Base-by-base conservation (phyloP, 2,888 invertebrate species). In the Podabrus alpinus region DNA sequence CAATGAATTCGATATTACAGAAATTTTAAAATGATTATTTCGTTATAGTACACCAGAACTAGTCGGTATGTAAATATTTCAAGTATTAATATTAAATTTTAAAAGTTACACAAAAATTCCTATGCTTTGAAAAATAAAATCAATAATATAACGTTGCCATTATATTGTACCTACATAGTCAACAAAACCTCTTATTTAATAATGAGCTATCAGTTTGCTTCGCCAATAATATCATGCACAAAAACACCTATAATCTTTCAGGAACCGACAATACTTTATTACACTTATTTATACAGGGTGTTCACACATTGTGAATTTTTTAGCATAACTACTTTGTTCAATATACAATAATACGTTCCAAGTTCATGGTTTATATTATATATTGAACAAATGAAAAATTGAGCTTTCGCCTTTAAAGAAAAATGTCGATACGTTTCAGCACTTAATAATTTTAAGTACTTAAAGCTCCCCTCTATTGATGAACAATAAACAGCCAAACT, bases 1-100 rank as follows among this genome's bases (percentile, higher is more conserved):
- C 72, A 81, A 80, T 77, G 79, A 81, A 78, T 77, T 73, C 60
- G 11, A 21, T 59, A 21, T 59, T 24, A 66, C 5, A 17, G 21
- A 59, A 69, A n/a, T 59, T 66, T 59, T 59, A 73, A 61, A 72
- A 73, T 64, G 59, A 25, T 21, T 11, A 45, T 69, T 73, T 59
- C 24, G 64, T 45, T 16, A 68, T 62, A 17, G 9, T 59, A 17
- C 11, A 13, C 9, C 60, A 59, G 16, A 25, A 73, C 5, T 25
- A 15, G 13, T 29, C 15, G 73, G 73, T 73, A 68, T 19, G 73
- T 73, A 19, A 45, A 45, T 15, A 13, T 29, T 66, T 9, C 9
- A 17, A 16, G 15, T 59, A 45, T 21, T 71, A 61, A 61, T 62
- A 16, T 7, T 62, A 59, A 66, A 11, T 13, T 45, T 15, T 1